These are phyloP conservation scores for Mythimna lalbum DNA, from an alignment of 2,888 invertebrate genomes.

Conservation along the genomic window DNA sequence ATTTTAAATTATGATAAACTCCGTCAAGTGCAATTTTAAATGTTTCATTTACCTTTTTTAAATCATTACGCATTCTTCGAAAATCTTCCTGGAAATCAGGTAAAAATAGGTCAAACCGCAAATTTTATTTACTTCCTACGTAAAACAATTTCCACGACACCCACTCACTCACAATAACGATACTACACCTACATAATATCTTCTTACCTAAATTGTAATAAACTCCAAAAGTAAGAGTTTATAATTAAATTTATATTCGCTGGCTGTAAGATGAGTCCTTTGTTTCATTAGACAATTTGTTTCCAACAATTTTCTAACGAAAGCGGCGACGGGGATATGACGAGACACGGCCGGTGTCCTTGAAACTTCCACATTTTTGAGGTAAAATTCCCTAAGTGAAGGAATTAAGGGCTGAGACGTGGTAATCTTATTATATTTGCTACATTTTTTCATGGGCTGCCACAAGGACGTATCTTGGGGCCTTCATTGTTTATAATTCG, in stretches of 20 bases:
- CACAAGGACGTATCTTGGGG: slow-evolving; percentile 26
- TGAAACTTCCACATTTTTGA: slow-evolving; percentile 49
- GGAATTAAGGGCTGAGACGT: slow-evolving; percentile 26
- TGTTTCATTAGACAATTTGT: slow-evolving; percentile 79
- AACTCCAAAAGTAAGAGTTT: slow-evolving; percentile 73
- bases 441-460: slow-evolving; percentile 13
- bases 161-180: slow-evolving; percentile 11
- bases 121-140: background rate
- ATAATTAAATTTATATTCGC: slow-evolving; percentile 79
- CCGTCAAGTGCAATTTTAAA: background rate
- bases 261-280: slow-evolving; percentile 71
- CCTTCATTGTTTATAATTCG: background rate
- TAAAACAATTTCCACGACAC: slow-evolving; percentile 18
- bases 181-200: slow-evolving; percentile 30
- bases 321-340: slow-evolving; percentile 38
- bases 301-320: slow-evolving; percentile 64
- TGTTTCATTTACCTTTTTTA: background rate
- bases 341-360: slow-evolving; percentile 33
- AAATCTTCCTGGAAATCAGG: background rate
- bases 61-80: background rate
- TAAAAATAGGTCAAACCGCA: background rate
- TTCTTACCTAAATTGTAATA: slow-evolving; percentile 70
- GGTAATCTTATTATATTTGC: slow-evolving; percentile 22
- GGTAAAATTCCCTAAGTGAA: slow-evolving; percentile 30
- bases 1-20: background rate